A percentile compares a stretch with the other conserved stretches of the same genome.
Evolutionary conservation across 1,140 invertebrate species (phyloP).

Genomic region (Pseudomyrmex concolor): DNA sequence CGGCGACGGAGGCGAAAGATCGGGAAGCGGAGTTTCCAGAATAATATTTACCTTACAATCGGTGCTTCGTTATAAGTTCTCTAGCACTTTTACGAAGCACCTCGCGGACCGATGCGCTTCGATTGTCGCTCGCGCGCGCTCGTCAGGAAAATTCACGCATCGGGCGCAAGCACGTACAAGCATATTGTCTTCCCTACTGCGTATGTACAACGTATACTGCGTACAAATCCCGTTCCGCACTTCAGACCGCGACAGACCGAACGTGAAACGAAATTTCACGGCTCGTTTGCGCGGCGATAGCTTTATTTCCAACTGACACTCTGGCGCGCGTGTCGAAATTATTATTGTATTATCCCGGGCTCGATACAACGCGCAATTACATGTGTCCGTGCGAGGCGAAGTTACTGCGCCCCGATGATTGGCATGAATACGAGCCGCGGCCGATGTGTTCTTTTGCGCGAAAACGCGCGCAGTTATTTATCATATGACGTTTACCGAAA

Average conservation of each 20-base stretch:
- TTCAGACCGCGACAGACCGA: conserved; percentile 32
- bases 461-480: background rate
- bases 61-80: conserved; percentile 41
- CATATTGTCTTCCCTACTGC: conserved; percentile 25
- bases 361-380: conserved; percentile 16
- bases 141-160: conserved; percentile 5
- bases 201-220: background rate
- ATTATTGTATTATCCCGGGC: conserved; percentile 49
- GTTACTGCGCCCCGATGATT: background rate
- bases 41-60: conserved; percentile 63
- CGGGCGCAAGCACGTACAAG: background rate
- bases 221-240: background rate
- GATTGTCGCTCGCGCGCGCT: conserved; percentile 20
- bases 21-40: conserved; percentile 12
- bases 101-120: background rate
- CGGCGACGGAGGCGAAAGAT: conserved; percentile 2
- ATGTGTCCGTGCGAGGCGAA: background rate
- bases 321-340: conserved; percentile 33
- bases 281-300: conserved; percentile 44
- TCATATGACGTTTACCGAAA: background rate
- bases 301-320: conserved; percentile 37
- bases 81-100: conserved; percentile 24
- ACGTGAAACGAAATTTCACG: conserved; percentile 60
- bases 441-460: background rate
- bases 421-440: background rate